Base-by-base conservation (phyloP, 1,140 invertebrate species). In the Drosophila azteca region DNA sequence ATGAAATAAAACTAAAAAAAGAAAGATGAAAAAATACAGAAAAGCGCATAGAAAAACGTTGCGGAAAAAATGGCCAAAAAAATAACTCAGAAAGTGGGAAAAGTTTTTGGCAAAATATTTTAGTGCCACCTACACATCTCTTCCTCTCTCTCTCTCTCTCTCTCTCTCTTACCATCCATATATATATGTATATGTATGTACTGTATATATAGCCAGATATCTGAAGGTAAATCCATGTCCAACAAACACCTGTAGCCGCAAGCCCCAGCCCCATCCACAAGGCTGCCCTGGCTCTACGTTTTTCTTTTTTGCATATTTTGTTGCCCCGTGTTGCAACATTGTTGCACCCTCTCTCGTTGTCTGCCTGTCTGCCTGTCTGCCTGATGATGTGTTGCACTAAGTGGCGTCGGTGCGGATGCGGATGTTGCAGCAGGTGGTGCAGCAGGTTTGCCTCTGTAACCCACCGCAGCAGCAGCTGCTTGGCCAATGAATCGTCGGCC, bases 241-340 rank as follows among this genome's bases (percentile, higher is more conserved):
- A 52, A 35, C 24, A 77, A 77, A 81, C 78, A 81, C 78, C 79
- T 81, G 78, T 81, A 72, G 79, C 63, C 53, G 22, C 17, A 1
- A 20, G 17, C 17, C 17, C 20, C 17, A 8, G 41, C 48, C 63
- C 22, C 17, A 43, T 43, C 50, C 22, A 31, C 51, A 58, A 50
- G 51, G 64, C 43, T 31, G 35, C 31, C 8, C 31, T 35, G 8
- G 31, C 31, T 35, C 31, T 9, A 35, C 3, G 31, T 6, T 39
- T 15, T 54, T 20, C 1, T 20, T 54, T 20, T 20, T 20, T 20
- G 17, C 55, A 46, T 54, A 70, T 57, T 58, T 65, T 41, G 64
- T 41, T 39, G 43, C 22, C 31, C 22, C 17, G 17, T 20, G 17
- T 20, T 20, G 35, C 63, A 67, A 67, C 64, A 67, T 62, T 62